Conservation (phyloP, 2,888 invertebrate genomes). For the Pollenia labialis region DNA sequence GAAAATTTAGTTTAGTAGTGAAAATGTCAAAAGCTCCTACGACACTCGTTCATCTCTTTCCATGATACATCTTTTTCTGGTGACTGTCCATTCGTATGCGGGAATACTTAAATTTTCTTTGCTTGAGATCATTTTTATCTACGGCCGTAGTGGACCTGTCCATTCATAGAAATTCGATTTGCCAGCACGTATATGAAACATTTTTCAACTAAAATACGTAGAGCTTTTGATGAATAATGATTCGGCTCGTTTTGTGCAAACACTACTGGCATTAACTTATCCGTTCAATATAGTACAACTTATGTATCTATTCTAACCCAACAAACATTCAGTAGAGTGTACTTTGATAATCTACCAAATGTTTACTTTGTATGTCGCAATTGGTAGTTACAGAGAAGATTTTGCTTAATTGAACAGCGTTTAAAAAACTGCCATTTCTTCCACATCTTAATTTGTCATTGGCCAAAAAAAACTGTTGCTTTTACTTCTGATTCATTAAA, state of each 20-base stretch:
- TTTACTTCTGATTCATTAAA: too few relatives aligned
- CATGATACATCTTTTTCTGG: slow-evolving; percentile 58
- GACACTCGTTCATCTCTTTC: slow-evolving; percentile 64
- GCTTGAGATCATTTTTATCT: slow-evolving; percentile 34
- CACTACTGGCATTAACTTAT: not conserved
- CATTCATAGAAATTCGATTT: slow-evolving; percentile 14
- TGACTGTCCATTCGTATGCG: slow-evolving; percentile 12
- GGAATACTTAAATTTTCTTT: slow-evolving; percentile 29
- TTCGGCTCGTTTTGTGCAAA: slow-evolving; percentile 40
- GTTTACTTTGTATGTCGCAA: too few relatives aligned
- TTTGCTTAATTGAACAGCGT: too few relatives aligned
- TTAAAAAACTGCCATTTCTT: too few relatives aligned
- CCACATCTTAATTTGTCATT: too few relatives aligned
- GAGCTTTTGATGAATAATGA: slow-evolving; percentile 73
- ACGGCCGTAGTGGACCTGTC: slow-evolving; percentile 18
- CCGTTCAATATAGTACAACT: not conserved
- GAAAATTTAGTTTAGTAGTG: slow-evolving; percentile 84
- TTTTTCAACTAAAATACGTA: slow-evolving; percentile 71
- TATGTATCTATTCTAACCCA: too few relatives aligned
- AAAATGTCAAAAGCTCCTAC: slow-evolving; percentile 76
- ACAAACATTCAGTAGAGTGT: too few relatives aligned
- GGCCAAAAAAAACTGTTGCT: too few relatives aligned
- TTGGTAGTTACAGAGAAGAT: too few relatives aligned
- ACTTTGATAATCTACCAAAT: too few relatives aligned
- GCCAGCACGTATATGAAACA: slow-evolving; percentile 71